These are phyloP conservation scores for Aix galericulata DNA, from an alignment of 2,113 vertebrate species.

Conservation along the genomic window DNA sequence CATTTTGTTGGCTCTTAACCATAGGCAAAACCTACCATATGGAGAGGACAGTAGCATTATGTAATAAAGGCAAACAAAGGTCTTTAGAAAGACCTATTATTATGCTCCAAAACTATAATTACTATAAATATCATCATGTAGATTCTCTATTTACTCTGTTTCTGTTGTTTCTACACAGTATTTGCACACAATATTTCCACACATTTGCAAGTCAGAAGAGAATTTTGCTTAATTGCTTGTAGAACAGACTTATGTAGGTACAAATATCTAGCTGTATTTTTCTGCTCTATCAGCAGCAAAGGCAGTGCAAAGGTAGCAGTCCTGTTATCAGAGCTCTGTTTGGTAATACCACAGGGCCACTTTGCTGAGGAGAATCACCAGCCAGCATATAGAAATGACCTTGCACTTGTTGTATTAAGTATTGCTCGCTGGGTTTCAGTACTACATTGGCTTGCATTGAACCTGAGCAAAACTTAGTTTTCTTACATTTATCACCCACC, in stretches of 20 bases:
- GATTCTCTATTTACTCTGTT: background rate
- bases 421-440: background rate
- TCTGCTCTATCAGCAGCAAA: background rate
- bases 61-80: constrained; percentile 17
- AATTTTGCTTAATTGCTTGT: background rate
- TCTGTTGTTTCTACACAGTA: background rate
- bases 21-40: constrained; percentile 5
- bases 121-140: background rate
- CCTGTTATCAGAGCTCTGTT: background rate
- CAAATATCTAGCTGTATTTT: background rate
- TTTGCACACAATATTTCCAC: background rate
- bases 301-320: background rate
- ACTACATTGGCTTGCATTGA: background rate
- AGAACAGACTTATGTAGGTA: background rate
- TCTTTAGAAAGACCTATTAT: background rate
- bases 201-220: background rate
- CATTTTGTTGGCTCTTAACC: background rate
- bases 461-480: background rate
- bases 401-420: background rate
- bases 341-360: background rate
- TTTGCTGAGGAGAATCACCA: background rate
- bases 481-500: background rate
- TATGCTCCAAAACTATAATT: background rate
- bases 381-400: background rate
- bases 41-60: background rate